Percentiles rank a stretch among this genome's conserved stretches.
Evolutionary conservation across 37 sponge, comb jelly and placozoan genomes (phyloP).

Genomic region (Petrosia ficiformis): DNA sequence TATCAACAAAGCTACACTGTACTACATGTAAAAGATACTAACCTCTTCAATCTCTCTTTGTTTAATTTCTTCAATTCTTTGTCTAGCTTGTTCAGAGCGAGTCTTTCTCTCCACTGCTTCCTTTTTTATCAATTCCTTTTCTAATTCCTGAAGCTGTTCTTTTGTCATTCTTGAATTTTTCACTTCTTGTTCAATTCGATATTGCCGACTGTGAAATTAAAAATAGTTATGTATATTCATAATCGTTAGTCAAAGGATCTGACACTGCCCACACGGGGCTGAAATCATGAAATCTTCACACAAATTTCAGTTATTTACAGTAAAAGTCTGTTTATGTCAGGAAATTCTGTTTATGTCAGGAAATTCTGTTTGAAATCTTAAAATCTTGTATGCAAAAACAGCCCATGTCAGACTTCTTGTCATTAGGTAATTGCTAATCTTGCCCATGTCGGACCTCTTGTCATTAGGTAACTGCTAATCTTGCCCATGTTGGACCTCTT

Average conservation of each 20-base stretch:
- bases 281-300: background rate
- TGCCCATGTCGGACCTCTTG: too few species aligned
- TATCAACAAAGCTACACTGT: too few species aligned
- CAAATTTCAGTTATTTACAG: background rate
- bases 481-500: too few species aligned
- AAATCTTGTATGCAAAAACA: too few species aligned
- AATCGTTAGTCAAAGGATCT: background rate
- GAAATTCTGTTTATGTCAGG: too few species aligned
- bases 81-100: slow-evolving; percentile 17
- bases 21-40: background rate
- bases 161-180: slow-evolving; percentile 5
- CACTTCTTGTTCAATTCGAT: slow-evolving; percentile 29
- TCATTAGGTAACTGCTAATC: too few species aligned
- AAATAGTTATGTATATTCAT: background rate
- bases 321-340: too few species aligned
- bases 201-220: background rate
- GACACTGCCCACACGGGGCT: background rate
- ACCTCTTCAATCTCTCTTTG: slow-evolving; percentile 24
- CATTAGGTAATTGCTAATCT: too few species aligned
- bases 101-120: slow-evolving; percentile 28
- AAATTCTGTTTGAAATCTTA: background rate
- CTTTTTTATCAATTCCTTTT: slow-evolving; percentile 2
- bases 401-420: too few species aligned
- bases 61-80: slow-evolving; percentile 15
- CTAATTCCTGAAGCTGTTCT: slow-evolving; percentile 41